Percentiles rank a stretch among this genome's conserved stretches.
phyloP scores from a whole-genome alignment of 2,113 vertebrate genomes.

The Phyllopteryx taeniolatus region DNA sequence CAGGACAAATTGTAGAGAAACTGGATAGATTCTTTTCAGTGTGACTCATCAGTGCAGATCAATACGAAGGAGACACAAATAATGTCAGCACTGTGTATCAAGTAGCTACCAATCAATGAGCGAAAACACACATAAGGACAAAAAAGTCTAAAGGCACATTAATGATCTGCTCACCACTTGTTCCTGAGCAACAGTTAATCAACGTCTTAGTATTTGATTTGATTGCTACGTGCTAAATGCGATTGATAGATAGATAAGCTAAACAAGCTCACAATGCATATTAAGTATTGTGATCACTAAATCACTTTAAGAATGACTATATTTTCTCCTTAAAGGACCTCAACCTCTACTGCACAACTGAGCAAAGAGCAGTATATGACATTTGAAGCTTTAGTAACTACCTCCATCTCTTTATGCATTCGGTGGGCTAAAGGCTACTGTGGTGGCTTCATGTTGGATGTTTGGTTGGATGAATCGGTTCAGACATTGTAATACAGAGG shows the following conservation, averaged over 20 bases:
- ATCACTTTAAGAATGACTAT: background rate
- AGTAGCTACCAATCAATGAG: background rate
- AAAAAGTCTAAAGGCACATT: background rate
- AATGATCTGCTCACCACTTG: background rate
- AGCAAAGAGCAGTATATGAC: background rate
- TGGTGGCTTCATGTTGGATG: constrained; percentile 28
- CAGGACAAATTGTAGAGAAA: background rate
- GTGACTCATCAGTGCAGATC: background rate
- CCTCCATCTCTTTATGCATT: background rate
- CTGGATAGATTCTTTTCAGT: background rate
- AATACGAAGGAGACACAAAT: background rate
- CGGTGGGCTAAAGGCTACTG: constrained; percentile 4
- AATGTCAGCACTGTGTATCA: background rate
- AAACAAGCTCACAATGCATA: background rate
- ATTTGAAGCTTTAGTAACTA: constrained; percentile 8
- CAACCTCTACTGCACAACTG: background rate
- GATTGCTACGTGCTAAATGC: background rate
- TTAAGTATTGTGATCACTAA: background rate
- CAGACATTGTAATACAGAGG: constrained; percentile 20
- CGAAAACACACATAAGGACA: background rate
- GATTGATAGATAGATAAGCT: background rate
- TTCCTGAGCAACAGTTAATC: background rate
- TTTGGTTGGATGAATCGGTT: constrained; percentile 26
- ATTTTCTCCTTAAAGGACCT: background rate
- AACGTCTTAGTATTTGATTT: background rate